phyloP scores from a whole-genome alignment of 2,113 vertebrate species.

The Hucho hucho region DNA sequence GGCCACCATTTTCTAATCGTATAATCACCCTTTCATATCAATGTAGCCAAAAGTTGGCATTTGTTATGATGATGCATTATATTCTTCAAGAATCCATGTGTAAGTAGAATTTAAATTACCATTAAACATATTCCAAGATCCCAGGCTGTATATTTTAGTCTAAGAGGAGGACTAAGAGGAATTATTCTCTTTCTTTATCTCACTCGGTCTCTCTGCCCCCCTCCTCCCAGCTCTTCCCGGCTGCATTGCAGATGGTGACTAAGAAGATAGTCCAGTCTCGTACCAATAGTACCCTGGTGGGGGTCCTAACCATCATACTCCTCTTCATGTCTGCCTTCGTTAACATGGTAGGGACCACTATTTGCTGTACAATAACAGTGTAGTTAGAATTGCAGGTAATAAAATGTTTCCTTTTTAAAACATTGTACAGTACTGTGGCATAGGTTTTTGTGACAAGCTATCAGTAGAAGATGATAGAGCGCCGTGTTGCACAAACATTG shows the following conservation, averaged over 20 bases:
- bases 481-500: no score
- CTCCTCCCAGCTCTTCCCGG: slow-evolving; percentile 80
- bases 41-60: slow-evolving; percentile 28
- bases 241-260: slow-evolving; percentile 79
- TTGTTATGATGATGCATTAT: not conserved
- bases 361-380: not conserved
- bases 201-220: slow-evolving; percentile 10
- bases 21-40: slow-evolving; percentile 13
- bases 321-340: slow-evolving; percentile 87
- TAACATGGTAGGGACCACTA: slow-evolving; percentile 82
- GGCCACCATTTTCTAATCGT: slow-evolving; percentile 8
- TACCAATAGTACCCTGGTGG: slow-evolving; percentile 85
- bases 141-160: not conserved
- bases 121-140: not conserved
- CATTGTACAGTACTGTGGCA: no score
- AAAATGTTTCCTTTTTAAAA: no score
- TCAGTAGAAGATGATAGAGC: no score
- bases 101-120: no score
- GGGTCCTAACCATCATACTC: slow-evolving; percentile 86
- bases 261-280: slow-evolving; percentile 88
- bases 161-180: no score
- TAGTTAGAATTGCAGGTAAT: no score
- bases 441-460: no score
- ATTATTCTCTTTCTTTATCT: no score
- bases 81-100: not conserved